These are phyloP conservation scores for Cygnus atratus DNA, from an alignment of 2,113 vertebrate species.

Conservation along the genomic window DNA sequence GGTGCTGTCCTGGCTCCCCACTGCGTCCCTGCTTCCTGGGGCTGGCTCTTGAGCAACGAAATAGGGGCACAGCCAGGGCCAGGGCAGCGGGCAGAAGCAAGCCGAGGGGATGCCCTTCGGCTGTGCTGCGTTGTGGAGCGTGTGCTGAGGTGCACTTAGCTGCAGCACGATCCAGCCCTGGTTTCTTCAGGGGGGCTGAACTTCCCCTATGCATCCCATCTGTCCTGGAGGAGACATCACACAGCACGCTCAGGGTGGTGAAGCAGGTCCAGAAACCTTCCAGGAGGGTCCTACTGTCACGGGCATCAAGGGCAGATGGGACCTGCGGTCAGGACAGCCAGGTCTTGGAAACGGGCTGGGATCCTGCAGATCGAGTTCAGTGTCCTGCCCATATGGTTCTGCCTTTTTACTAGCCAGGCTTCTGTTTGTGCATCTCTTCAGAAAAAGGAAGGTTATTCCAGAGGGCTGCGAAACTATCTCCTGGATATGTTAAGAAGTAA, in stretches of 20 bases:
- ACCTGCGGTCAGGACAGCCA: background rate
- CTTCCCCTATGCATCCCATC: background rate
- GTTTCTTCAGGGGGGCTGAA: background rate
- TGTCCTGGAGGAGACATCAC: conserved; percentile 37
- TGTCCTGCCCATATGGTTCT: conserved; percentile 15
- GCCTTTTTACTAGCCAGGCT: background rate
- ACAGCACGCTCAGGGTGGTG: accelerated
- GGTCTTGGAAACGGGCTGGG: background rate
- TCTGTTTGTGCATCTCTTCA: background rate
- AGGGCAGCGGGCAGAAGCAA: background rate
- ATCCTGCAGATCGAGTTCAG: conserved; percentile 23
- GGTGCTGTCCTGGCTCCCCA: background rate
- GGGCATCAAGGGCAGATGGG: conserved; percentile 14
- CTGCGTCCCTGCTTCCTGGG: background rate
- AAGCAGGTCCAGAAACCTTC: background rate
- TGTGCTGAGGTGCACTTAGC: background rate
- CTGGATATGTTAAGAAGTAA: background rate
- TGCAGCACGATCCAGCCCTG: background rate
- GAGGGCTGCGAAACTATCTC: background rate
- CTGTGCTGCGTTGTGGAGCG: background rate
- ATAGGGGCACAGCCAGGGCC: background rate
- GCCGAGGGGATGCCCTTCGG: background rate
- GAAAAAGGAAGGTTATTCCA: background rate
- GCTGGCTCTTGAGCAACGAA: background rate
- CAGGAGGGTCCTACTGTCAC: background rate